Conservation (phyloP, 2,113 vertebrate genomes). For the Calypte anna region DNA sequence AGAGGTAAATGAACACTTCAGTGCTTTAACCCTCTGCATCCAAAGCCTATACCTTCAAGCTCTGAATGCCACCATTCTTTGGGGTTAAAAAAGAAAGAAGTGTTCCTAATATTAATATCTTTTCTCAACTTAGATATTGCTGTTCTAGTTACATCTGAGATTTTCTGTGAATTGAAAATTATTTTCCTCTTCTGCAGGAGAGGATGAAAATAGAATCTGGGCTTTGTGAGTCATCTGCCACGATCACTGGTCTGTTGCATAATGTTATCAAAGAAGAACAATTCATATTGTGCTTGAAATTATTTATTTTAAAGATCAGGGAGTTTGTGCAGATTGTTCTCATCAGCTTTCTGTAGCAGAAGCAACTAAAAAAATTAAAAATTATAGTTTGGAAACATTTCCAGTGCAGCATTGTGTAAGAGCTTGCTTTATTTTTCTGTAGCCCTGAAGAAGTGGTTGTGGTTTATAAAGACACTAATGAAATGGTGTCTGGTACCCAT, state of each 20-base stretch:
- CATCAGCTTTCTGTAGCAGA: slow-evolving; percentile 9
- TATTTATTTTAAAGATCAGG: background rate
- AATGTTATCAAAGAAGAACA: background rate
- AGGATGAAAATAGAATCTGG: background rate
- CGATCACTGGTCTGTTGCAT: background rate
- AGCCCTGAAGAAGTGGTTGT: background rate
- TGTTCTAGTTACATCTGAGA: background rate
- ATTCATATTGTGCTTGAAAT: background rate
- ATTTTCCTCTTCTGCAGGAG: background rate
- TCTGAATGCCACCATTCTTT: background rate
- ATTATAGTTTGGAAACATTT: background rate
- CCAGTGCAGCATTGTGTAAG: fast-evolving
- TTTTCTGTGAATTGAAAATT: background rate
- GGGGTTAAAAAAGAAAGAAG: background rate
- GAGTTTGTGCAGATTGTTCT: background rate
- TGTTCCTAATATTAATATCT: background rate
- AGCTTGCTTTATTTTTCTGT: background rate
- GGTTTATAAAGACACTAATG: background rate
- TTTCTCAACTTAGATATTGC: background rate
- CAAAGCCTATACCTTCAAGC: background rate
- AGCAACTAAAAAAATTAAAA: background rate
- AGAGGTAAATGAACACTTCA: background rate
- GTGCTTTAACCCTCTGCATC: background rate
- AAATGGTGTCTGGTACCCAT: background rate
- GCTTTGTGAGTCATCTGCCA: background rate